Conservation (phyloP, 2,888 invertebrate genomes). For the Acanthopleura granulata region DNA sequence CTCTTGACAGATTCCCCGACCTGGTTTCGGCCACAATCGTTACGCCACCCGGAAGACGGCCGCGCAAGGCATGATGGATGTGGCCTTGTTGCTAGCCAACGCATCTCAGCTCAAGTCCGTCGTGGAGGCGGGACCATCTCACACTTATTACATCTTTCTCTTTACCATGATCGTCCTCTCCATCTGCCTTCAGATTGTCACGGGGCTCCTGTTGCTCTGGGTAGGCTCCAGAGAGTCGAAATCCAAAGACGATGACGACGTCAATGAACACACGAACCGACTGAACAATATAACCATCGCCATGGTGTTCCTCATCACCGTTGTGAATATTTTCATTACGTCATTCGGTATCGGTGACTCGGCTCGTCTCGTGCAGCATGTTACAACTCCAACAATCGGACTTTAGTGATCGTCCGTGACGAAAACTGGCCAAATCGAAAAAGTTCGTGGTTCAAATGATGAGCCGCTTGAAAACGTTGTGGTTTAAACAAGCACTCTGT, state of each 20-base stretch:
- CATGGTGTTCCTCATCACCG: slow-evolving; percentile 30
- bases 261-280: background rate
- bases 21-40: slow-evolving; percentile 11
- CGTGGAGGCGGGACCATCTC: background rate
- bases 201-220: slow-evolving; percentile 9
- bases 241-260: background rate
- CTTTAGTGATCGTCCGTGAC: too few species aligned
- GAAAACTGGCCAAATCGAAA: too few species aligned
- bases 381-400: too few species aligned
- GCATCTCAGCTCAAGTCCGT: slow-evolving; percentile 19
- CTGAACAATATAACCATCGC: slow-evolving; percentile 25
- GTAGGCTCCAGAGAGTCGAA: slow-evolving; percentile 16
- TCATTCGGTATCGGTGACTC: slow-evolving; percentile 16
- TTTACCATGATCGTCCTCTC: slow-evolving; percentile 12
- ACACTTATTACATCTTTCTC: background rate
- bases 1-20: background rate
- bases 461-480: too few species aligned
- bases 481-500: too few species aligned
- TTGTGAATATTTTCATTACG: slow-evolving; percentile 19
- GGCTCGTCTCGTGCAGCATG: too few species aligned
- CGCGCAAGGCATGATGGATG: slow-evolving; percentile 22
- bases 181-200: background rate
- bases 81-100: slow-evolving; percentile 23
- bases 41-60: slow-evolving; percentile 22
- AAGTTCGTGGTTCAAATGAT: too few species aligned